Evolutionary conservation across 2,113 vertebrate species (phyloP), one percentile per base, ranked within the genome.

Genomic region (Coreoperca whiteheadi): DNA sequence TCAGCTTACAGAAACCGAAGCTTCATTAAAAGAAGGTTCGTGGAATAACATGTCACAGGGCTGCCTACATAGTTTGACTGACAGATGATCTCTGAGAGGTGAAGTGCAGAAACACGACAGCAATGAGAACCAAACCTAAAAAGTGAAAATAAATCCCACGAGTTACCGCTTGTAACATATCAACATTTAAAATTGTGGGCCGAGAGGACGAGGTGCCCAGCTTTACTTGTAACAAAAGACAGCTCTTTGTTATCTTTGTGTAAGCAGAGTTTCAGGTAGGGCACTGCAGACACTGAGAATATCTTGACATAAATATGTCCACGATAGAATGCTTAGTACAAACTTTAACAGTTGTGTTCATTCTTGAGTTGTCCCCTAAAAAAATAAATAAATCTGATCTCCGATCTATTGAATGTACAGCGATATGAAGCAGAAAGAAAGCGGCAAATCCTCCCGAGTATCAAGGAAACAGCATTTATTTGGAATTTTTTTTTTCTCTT

Each of bases 1-100:
- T 37, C 37, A 14, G 30, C 11, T 82, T 39, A 66, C 6, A 67
- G 34, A 76, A 73, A 85, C 9, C 20, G 64, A 88, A 86, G 74
- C 66, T 30, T 53, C 8, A 69, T 14, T 65, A 2, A 51, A 37
- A 30, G 48, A 72, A 74, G 65, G 66, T 79, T 70, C 0, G 5
- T 61, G 14, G 48, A 32, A 23, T 46, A 43, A 74, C 61, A 64
- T 18, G 30, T 76, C 59, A 70, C 39, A 56, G 64, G n/a, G 54
- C 37, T 5, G 6, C 68, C 57, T 34, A 74, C 57, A 11, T 23
- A 21, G 46, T 50, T 60, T 59, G 54, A 23, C 46, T n/a, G 64
- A 57, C 30, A 12, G 18, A 34, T 23, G 5, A 63, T 64, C 25
- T 54, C 34, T 30, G 1, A 56, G 32, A 68, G 51, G 30, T 15